phyloP scores from a whole-genome alignment of 2,888 invertebrate species.

The Drosophila nigricruria region DNA sequence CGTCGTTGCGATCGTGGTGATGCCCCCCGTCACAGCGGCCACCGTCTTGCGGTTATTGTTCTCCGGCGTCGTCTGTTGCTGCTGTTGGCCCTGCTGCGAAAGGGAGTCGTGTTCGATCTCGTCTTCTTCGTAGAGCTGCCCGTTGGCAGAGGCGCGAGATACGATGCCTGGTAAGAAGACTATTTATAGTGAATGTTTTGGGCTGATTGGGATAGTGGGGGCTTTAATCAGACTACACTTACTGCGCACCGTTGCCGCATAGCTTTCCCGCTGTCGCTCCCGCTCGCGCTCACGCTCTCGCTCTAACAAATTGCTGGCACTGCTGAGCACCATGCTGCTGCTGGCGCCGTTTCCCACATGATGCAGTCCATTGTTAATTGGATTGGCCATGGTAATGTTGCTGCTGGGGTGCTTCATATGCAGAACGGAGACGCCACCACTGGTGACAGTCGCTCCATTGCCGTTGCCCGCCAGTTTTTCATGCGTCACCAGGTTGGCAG shows the following conservation, averaged over 20 bases:
- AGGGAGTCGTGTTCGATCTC: slow-evolving; percentile 84
- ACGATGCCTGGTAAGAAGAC: slow-evolving; percentile 86
- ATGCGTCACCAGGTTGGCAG: slow-evolving; percentile 84
- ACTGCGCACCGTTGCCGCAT: slow-evolving; percentile 88
- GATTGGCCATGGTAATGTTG: slow-evolving; percentile 83
- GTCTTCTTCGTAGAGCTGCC: slow-evolving; percentile 86
- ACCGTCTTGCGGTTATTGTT: slow-evolving; percentile 78
- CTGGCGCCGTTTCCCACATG: slow-evolving; percentile 85
- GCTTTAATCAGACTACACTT: slow-evolving; percentile 62
- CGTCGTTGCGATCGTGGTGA: slow-evolving; percentile 63
- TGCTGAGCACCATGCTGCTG: slow-evolving; percentile 87
- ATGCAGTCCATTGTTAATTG: slow-evolving; percentile 81
- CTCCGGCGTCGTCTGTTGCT: slow-evolving; percentile 60
- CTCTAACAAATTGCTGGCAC: slow-evolving; percentile 87
- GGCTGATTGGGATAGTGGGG: slow-evolving; percentile 40
- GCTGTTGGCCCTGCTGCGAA: slow-evolving; percentile 67
- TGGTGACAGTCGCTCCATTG: slow-evolving; percentile 74
- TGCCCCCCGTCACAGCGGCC: slow-evolving; percentile 56
- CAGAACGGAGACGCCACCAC: slow-evolving; percentile 80
- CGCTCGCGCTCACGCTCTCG: slow-evolving; percentile 84
- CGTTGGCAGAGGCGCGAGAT: slow-evolving; percentile 85
- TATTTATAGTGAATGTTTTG: slow-evolving; percentile 73
- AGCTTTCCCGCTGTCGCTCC: slow-evolving; percentile 84
- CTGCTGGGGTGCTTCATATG: slow-evolving; percentile 82
- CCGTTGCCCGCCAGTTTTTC: slow-evolving; percentile 80